Evolutionary conservation across 2,797 vertebrate species (phyloP).

Genomic region (Vespertilio murinus): DNA sequence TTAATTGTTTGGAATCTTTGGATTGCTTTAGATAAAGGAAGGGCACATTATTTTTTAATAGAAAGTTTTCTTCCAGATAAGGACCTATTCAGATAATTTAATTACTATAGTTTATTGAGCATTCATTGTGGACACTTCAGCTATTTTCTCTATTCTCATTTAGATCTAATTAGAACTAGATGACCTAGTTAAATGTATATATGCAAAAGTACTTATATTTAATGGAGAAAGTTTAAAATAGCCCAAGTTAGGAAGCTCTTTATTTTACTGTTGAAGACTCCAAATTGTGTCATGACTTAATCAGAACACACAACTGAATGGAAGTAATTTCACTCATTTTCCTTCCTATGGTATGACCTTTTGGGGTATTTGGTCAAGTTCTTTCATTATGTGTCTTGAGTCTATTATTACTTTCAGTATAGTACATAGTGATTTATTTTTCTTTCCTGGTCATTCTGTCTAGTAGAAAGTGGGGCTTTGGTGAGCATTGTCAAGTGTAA

Average conservation of each 20-base stretch:
- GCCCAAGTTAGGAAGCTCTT: neutral
- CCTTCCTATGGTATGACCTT: neutral
- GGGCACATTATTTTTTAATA: neutral
- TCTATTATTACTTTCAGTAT: neutral
- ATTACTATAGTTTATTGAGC: slow-evolving; percentile 57
- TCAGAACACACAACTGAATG: neutral
- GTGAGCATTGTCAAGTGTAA: neutral
- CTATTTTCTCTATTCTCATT: slow-evolving; percentile 38
- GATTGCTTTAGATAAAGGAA: slow-evolving; percentile 39
- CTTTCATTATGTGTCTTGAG: neutral
- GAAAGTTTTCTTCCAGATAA: slow-evolving; percentile 23
- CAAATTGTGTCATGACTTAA: neutral
- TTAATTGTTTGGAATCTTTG: slow-evolving; percentile 25
- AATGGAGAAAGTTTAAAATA: slow-evolving; percentile 43
- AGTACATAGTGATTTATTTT: neutral
- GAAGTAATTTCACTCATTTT: neutral
- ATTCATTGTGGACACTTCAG: slow-evolving; percentile 57
- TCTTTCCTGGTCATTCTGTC: neutral
- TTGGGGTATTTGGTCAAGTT: neutral
- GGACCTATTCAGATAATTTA: slow-evolving; percentile 7
- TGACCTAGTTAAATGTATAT: slow-evolving; percentile 46
- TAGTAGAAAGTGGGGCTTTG: neutral
- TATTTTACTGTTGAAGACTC: slow-evolving; percentile 44
- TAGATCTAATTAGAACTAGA: slow-evolving; percentile 54
- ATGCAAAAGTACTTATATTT: slow-evolving; percentile 12